Evolutionary conservation across 2,113 vertebrate genomes (phyloP).

Genomic region (Cephalopholis sonnerati): DNA sequence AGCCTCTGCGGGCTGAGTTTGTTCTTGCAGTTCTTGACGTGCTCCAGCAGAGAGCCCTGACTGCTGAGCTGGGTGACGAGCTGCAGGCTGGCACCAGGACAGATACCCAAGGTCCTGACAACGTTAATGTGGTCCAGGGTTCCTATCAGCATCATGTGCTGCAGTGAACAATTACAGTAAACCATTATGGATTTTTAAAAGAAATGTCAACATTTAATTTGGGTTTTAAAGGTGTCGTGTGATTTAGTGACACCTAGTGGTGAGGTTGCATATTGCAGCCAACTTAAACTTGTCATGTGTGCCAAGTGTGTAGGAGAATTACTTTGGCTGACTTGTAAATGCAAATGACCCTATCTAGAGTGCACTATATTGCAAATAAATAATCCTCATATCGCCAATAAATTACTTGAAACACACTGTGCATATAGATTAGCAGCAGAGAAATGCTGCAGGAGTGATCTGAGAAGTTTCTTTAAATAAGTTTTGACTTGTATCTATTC

Average conservation of each 20-base stretch:
- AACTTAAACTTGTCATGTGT: no score
- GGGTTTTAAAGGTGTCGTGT: background rate
- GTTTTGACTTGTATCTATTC: no score
- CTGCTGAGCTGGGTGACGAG: slow-evolving; percentile 91
- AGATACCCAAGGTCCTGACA: slow-evolving; percentile 91
- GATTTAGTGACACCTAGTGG: no score
- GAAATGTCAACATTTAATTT: background rate
- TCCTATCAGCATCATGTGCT: slow-evolving; percentile 93
- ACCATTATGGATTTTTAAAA: background rate
- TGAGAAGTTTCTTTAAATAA: background rate
- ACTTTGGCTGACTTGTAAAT: no score
- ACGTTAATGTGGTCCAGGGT: slow-evolving; percentile 92
- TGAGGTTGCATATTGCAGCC: no score
- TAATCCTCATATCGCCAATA: background rate
- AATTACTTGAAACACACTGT: background rate
- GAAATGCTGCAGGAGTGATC: background rate
- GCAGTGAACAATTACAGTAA: slow-evolving; percentile 11
- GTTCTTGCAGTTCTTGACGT: slow-evolving; percentile 88
- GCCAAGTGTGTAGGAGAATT: no score
- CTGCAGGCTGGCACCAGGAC: slow-evolving; percentile 90
- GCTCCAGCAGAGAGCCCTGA: slow-evolving; percentile 91
- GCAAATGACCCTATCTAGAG: no score
- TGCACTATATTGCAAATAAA: background rate
- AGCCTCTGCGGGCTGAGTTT: slow-evolving; percentile 89
- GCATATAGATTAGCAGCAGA: background rate